Percentiles rank a stretch among this genome's conserved stretches.
Conservation (phyloP, 2,888 invertebrate species). For the Aphodius granarius region DNA sequence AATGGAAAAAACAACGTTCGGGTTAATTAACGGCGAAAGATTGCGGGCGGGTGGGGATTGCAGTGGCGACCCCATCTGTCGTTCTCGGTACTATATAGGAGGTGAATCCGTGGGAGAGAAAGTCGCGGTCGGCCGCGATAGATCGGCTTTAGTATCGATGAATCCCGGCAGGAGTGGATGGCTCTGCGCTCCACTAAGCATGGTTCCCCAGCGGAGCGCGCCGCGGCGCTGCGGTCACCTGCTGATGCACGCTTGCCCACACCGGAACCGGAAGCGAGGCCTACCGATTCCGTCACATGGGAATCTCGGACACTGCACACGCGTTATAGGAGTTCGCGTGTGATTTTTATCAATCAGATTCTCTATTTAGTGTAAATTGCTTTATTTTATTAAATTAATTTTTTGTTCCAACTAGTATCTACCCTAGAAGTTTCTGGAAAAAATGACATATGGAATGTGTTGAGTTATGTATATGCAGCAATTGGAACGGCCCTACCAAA, state of each 20-base stretch:
- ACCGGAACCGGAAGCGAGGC: slow-evolving; percentile 54
- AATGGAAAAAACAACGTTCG: background rate
- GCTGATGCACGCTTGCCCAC: slow-evolving; percentile 26
- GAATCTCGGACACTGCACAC: slow-evolving; percentile 42
- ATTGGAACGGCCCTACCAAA: slow-evolving; percentile 21
- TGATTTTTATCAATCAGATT: slow-evolving; percentile 22
- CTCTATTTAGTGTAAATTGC: too few species aligned
- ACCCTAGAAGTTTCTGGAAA: too few species aligned
- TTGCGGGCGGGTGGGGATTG: background rate
- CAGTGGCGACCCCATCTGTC: background rate
- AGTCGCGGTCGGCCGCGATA: background rate
- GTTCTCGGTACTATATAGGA: background rate
- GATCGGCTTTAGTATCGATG: slow-evolving; percentile 25
- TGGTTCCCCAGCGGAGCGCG: slow-evolving; percentile 47
- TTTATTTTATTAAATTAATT: background rate
- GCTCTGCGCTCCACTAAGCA: slow-evolving; percentile 52
- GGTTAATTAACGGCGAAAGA: background rate
- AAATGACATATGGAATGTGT: too few species aligned
- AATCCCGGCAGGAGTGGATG: slow-evolving; percentile 43
- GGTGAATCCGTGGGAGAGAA: slow-evolving; percentile 2
- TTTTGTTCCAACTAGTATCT: background rate
- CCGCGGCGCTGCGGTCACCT: slow-evolving; percentile 50
- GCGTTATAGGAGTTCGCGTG: background rate
- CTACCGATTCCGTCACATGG: slow-evolving; percentile 46
- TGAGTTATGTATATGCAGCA: background rate